Evolutionary conservation across 2,113 vertebrate genomes (phyloP).

Genomic region (Ciconia boyciana): DNA sequence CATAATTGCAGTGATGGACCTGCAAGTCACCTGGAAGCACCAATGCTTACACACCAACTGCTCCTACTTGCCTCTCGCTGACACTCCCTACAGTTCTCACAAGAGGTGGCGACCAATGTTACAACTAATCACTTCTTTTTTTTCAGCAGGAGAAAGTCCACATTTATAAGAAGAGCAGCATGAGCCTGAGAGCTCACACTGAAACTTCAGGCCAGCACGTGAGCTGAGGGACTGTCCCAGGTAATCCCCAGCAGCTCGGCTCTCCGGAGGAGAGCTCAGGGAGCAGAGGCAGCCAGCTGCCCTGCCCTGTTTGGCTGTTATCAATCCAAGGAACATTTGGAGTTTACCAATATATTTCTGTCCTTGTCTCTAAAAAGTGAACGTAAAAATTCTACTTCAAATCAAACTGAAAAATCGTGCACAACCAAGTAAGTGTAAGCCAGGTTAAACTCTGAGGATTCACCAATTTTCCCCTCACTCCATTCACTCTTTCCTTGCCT

Average conservation of each 20-base stretch:
- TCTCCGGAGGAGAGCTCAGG: not conserved
- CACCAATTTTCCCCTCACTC: not conserved
- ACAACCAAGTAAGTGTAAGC: not conserved
- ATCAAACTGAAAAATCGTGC: not conserved
- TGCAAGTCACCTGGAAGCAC: constrained; percentile 40
- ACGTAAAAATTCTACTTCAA: not conserved
- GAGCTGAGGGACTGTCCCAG: not conserved
- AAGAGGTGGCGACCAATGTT: not conserved
- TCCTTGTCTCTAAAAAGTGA: not conserved
- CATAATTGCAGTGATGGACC: constrained; percentile 27
- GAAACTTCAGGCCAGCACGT: not conserved
- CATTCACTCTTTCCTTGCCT: not conserved
- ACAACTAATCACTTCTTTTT: not conserved
- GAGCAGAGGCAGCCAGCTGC: not conserved
- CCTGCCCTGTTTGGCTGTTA: not conserved
- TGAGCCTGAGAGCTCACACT: not conserved
- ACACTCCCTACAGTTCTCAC: not conserved
- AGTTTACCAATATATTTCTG: not conserved
- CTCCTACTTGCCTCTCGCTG: not conserved
- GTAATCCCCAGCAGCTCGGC: not conserved
- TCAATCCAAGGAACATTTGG: not conserved
- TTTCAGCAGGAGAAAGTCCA: not conserved
- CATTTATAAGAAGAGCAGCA: not conserved
- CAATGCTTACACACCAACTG: not conserved
- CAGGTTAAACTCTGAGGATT: not conserved